Base-by-base conservation (phyloP, 2,113 vertebrate species). In the Lepisosteus osseus region DNA sequence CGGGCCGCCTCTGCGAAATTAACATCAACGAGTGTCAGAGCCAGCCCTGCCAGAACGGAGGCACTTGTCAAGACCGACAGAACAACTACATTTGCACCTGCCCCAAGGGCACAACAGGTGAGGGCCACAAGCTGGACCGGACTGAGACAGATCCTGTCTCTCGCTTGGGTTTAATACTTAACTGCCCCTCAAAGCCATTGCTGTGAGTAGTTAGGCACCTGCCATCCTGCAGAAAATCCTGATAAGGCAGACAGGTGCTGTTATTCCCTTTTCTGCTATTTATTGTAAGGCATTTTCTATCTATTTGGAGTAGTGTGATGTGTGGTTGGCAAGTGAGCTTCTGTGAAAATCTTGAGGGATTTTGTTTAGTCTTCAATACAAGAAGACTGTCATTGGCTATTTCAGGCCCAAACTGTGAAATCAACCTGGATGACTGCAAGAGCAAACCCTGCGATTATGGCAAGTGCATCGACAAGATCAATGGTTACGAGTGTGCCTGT, bases 1-100 rank as follows among this genome's bases (percentile, higher is more conserved):
- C 90, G 0, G 97, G 97, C 11, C 94, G 92, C 57, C 93, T 93
- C 77, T 99, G 97, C 0, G 95, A 99, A 80, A 93, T 90, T 77
- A 95, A 98, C 86, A 92, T 99, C 81, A 95, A 98, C 0, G 96
- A 99, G 84, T 99, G 97, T 75, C 90, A 94, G 75, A 97, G 96
- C 81, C 94, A 95, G 84, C 97, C 97, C 0, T 98, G 97, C 86
- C 93, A 92, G 74, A 96, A 98, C 0, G 95, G 95, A 0, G 96
- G 95, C 8, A 93, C 92, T 76, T 99, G 97, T 79, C 94, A 95
- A 85, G 96, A 99, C 87, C 82, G 87, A 0, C 90, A 94, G 83
- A 95, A 98, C 0, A 66, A 83, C 67, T 98, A 97, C 86, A 70
- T 89, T 62, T 98, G 96, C 81, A 76, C 86, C 80, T 98, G 97